Conservation (phyloP, 2,888 invertebrate species). For the Lithophane ornitopus region DNA sequence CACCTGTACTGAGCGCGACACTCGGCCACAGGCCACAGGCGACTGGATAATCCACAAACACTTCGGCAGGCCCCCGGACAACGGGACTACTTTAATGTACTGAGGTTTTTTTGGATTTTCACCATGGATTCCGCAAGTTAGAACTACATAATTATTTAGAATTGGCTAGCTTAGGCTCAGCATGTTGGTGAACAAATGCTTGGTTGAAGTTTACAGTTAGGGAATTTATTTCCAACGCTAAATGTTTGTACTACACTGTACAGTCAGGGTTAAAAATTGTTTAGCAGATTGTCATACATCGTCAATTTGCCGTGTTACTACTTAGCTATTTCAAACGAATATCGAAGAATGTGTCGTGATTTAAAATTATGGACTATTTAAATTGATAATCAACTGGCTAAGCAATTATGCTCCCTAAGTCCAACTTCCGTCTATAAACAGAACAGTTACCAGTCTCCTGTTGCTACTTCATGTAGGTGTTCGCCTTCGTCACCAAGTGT, state of each 20-base stretch:
- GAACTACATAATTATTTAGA: constrained; percentile 2
- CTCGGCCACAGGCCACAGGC: not conserved
- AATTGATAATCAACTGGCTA: not conserved
- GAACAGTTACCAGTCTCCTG: no score
- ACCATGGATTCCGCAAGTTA: not conserved
- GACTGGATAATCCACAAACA: not conserved
- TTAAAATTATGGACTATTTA: not conserved
- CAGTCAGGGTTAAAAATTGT: not conserved
- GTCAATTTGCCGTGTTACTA: not conserved
- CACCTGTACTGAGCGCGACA: constrained; percentile 66
- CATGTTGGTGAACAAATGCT: not conserved
- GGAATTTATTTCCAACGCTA: not conserved
- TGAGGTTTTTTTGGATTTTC: not conserved
- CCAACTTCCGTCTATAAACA: not conserved
- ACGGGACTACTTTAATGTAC: not conserved
- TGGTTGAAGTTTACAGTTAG: not conserved
- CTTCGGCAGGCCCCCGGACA: not conserved
- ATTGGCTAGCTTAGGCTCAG: not conserved
- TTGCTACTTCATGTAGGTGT: not conserved
- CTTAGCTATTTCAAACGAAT: not conserved
- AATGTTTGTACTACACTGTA: not conserved
- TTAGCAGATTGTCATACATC: not conserved
- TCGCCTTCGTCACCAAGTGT: not conserved
- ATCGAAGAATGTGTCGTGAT: not conserved
- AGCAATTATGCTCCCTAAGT: not conserved